Base-by-base conservation (phyloP, 2,888 invertebrate genomes). In the Coleophora deauratella region DNA sequence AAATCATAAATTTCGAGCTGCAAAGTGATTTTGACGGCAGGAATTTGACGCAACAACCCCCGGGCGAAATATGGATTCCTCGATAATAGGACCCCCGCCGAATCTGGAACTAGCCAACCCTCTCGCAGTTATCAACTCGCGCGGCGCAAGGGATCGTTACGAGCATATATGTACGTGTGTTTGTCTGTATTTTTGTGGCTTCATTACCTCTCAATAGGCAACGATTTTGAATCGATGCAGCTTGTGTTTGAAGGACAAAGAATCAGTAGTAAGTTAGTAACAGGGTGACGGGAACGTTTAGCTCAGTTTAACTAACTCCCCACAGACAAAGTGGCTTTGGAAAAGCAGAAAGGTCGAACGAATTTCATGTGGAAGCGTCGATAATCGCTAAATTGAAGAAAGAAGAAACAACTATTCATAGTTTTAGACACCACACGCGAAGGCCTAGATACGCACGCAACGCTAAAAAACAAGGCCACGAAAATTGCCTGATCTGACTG, bases 21-120 rank as follows among this genome's bases (percentile, higher is more conserved):
- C 27, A n/a, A 30, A 28, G 8, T 35, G 35, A 27, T 11, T 34
- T 11, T 2, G 21, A 35, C 11, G 30, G 30, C 37, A 8, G 7
- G 27, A 35, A 14, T 10, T 27, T 10, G 9, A 6, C 30, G 21
- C 13, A 13, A 11, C 9, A 27, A 14, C 37, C 37, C 37, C 15
- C 28, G 14, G 37, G 10, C 13, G 28, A 37, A 37, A 14, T 37
- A 37, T 37, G 37, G 30, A 37, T 30, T 30, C 30, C 30, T 30
- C 11, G 13, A 37, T 30, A 30, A 37, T 30, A 14, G 27, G 35
- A 27, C 35, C 35, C 37, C 37, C 9, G 30, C 30, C 30, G 30
- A 7, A 36, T 9, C 7, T 2, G 27, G 35, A 9, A 15, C 14
- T 11, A 12, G 9, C 27, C 27, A 30, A 10, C 30, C 35, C 35